These are phyloP conservation scores for Lagopus leucura DNA, from an alignment of 2,113 vertebrate genomes.

Conservation along the genomic window DNA sequence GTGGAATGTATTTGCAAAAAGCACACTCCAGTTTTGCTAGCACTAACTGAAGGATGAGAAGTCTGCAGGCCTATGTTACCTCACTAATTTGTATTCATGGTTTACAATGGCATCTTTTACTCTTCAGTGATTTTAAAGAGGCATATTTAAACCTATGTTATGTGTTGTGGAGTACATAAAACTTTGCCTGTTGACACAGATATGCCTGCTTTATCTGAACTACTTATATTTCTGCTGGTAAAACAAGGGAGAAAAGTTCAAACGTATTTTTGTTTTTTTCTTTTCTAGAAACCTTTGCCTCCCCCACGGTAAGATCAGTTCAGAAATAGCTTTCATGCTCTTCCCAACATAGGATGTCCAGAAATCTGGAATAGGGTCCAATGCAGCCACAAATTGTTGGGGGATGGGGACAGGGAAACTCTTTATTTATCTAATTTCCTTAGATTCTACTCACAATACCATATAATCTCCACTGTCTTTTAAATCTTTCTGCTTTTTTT, in stretches of 20 bases:
- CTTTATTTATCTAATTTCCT: background rate
- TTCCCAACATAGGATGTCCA: background rate
- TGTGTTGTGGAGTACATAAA: background rate
- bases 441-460: background rate
- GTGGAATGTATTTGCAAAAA: background rate
- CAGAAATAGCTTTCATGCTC: background rate
- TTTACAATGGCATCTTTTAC: background rate
- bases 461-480: background rate
- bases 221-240: background rate
- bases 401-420: background rate
- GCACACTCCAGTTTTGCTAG: background rate
- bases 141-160: background rate
- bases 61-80: background rate
- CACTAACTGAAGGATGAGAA: background rate
- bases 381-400: background rate
- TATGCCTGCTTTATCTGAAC: background rate
- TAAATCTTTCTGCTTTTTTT: background rate
- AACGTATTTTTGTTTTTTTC: constrained; percentile 15
- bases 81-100: background rate
- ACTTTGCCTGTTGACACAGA: background rate
- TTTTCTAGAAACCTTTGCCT: constrained; percentile 54
- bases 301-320: constrained; percentile 59
- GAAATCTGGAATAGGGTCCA: background rate
- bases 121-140: background rate
- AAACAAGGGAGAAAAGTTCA: background rate